Conservation (phyloP, 2,888 invertebrate species). For the Bellardia pandia region DNA sequence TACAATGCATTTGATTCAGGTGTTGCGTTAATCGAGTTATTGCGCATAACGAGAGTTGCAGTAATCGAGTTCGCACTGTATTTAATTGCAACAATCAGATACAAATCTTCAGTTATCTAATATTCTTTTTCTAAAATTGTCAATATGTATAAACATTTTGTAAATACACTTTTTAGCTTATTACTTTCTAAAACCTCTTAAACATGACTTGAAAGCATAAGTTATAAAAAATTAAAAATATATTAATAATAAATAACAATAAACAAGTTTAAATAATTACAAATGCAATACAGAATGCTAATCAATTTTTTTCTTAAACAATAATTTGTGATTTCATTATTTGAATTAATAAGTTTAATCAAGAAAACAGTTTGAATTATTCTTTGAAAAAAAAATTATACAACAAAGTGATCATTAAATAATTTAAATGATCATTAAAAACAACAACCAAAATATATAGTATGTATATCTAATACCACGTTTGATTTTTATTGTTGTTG, state of each 20-base stretch:
- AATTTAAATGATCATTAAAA: conserved; percentile 36
- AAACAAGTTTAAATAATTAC: conserved; percentile 19
- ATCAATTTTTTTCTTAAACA: conserved; percentile 8
- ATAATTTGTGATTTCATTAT: conserved; percentile 34
- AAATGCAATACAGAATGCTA: conserved; percentile 13
- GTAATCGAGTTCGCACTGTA: too few species aligned
- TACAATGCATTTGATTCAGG: too few species aligned
- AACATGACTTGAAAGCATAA: conserved; percentile 6
- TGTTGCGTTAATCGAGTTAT: too few species aligned
- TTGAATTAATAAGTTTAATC: conserved; percentile 41
- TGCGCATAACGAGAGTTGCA: too few species aligned
- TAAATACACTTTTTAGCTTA: too few species aligned
- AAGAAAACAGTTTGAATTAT: conserved; percentile 4
- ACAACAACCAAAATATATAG: not conserved
- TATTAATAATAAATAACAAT: conserved; percentile 25
- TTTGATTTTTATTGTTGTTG: not conserved
- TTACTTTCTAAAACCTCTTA: not conserved
- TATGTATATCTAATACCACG: not conserved
- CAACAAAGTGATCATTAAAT: conserved; percentile 47
- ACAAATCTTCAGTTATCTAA: too few species aligned
- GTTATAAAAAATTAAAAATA: conserved; percentile 1
- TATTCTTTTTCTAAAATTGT: too few species aligned
- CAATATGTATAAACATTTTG: too few species aligned
- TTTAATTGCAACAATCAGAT: too few species aligned
- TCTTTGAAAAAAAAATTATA: conserved; percentile 20